These are phyloP conservation scores for Phataginus tetradactyla DNA, from an alignment of 2,797 vertebrate genomes.

Conservation along the genomic window DNA sequence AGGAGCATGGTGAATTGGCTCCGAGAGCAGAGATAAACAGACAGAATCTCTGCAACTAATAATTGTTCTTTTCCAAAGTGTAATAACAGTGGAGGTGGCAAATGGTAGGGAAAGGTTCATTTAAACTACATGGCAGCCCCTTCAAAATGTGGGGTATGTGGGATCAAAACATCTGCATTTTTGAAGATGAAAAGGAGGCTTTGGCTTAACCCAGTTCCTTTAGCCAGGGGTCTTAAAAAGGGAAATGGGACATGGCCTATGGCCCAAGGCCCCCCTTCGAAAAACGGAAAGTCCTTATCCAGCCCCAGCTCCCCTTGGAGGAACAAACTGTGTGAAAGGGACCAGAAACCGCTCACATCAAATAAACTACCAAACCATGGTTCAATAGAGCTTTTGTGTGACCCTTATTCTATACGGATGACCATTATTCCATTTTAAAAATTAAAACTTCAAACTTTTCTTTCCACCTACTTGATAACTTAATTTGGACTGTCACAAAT, in stretches of 20 bases:
- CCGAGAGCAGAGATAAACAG: not conserved
- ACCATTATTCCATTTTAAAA: constrained; percentile 2
- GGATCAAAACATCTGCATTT: not conserved
- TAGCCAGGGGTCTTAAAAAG: not conserved
- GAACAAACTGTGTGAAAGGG: not conserved
- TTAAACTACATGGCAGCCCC: not conserved
- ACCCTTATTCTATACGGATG: not conserved
- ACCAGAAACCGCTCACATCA: not conserved
- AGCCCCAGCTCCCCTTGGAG: not conserved
- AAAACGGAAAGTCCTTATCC: not conserved
- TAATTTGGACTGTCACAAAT: not conserved
- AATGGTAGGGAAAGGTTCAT: not conserved
- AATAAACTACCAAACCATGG: not conserved
- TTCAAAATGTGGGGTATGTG: not conserved
- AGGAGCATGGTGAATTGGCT: not conserved
- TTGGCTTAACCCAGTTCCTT: not conserved
- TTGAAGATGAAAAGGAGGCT: not conserved
- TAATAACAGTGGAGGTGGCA: not conserved
- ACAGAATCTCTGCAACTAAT: not conserved
- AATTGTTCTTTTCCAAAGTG: not conserved
- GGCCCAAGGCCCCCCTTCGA: not conserved
- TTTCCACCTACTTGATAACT: not conserved
- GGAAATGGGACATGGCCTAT: not conserved
- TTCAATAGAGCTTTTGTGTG: not conserved
- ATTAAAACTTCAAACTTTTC: not conserved